phyloP scores from a whole-genome alignment of 2,113 vertebrate genomes.

The Hippoglossus stenolepis region DNA sequence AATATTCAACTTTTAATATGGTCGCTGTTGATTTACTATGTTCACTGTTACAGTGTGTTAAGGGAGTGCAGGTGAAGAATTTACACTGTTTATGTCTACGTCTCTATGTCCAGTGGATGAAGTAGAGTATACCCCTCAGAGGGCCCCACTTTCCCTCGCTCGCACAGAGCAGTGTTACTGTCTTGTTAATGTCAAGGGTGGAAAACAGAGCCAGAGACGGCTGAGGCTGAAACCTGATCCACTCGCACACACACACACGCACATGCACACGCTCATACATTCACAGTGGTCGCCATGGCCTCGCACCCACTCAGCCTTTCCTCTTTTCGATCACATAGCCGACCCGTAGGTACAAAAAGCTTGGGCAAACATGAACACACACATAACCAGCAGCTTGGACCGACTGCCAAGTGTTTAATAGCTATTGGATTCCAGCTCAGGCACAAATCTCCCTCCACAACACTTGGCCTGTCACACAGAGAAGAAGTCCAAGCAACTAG shows the following conservation, averaged over 20 bases:
- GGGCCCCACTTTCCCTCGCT: constrained; percentile 52
- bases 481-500: constrained; percentile 37
- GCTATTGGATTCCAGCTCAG: constrained; percentile 55
- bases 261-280: constrained; percentile 1
- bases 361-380: constrained; percentile 16
- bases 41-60: constrained; percentile 13
- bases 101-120: constrained; percentile 15
- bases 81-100: constrained; percentile 23
- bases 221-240: constrained; percentile 71
- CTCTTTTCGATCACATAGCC: constrained; percentile 13
- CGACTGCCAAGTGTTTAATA: constrained; percentile 57
- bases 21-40: background rate
- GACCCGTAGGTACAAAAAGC: constrained; percentile 15
- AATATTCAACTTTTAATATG: constrained; percentile 15
- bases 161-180: constrained; percentile 39
- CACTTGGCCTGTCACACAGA: constrained; percentile 33
- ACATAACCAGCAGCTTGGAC: constrained; percentile 8
- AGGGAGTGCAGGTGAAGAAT: constrained; percentile 39
- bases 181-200: constrained; percentile 61
- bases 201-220: constrained; percentile 49
- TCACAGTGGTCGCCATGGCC: constrained; percentile 9
- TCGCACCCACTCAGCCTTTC: constrained; percentile 6
- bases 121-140: constrained; percentile 36
- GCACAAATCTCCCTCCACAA: constrained; percentile 31
- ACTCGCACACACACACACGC: constrained; percentile 17